Conservation (phyloP, 1,140 invertebrate species). For the Meloidogyne floridensis region DNA sequence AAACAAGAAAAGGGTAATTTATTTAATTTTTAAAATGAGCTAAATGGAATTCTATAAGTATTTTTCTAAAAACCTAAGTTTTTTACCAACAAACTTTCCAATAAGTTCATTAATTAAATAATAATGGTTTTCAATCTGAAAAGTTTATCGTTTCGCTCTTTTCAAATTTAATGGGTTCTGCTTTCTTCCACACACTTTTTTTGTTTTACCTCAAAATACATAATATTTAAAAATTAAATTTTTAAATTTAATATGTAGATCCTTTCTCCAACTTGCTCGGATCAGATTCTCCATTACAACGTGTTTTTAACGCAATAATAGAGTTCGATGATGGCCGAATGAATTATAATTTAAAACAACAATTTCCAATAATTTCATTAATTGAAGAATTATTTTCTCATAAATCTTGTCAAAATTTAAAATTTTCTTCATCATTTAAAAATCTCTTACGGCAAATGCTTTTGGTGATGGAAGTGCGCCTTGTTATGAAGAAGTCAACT, state of each 20-base stretch:
- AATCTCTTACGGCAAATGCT: slow-evolving; percentile 17
- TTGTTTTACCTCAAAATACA: too few relatives aligned
- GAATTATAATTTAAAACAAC: slow-evolving; percentile 11
- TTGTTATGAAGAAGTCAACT: slow-evolving; percentile 20
- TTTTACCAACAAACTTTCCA: slow-evolving; percentile 4
- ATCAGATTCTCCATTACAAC: slow-evolving; percentile 15
- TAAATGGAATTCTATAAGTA: neutral
- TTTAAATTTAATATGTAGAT: slow-evolving; percentile 15
- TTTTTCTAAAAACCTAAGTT: too few relatives aligned
- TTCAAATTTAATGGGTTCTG: too few relatives aligned
- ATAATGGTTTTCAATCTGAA: too few relatives aligned
- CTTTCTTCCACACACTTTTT: too few relatives aligned
- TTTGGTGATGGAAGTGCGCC: slow-evolving; percentile 19
- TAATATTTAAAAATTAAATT: too few relatives aligned
- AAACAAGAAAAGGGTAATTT: neutral
- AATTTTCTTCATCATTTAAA: slow-evolving; percentile 25
- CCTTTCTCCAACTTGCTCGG: slow-evolving; percentile 3
- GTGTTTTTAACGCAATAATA: slow-evolving; percentile 36
- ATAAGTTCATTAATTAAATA: slow-evolving; percentile 22
- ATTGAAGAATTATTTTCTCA: slow-evolving; percentile 43
- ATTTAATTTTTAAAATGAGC: slow-evolving; percentile 9
- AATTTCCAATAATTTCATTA: neutral
- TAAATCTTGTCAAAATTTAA: slow-evolving; percentile 28
- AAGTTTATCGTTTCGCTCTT: too few relatives aligned
- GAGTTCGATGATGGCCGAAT: slow-evolving; percentile 22